phyloP scores from a whole-genome alignment of 2,888 invertebrate species.

The Lepidochitona cinerea region DNA sequence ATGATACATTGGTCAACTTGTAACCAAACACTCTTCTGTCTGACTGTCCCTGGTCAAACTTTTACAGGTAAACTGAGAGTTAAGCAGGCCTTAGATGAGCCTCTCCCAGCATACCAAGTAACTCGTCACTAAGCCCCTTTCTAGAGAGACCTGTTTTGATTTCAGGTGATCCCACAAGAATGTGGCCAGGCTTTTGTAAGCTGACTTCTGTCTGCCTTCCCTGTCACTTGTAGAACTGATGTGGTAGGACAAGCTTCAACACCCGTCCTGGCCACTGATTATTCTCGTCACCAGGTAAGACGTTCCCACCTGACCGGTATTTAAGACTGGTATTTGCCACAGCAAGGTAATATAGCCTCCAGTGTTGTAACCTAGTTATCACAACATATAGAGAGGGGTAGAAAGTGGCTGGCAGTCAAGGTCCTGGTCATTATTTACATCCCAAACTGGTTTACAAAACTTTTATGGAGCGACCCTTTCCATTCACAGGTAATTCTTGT shows the following conservation, averaged over 20 bases:
- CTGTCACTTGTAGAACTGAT: neutral
- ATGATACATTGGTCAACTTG: too few relatives aligned
- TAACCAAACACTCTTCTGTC: too few relatives aligned
- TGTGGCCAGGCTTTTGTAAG: neutral
- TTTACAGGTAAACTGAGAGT: neutral
- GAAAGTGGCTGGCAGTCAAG: too few relatives aligned
- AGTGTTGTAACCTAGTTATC: neutral
- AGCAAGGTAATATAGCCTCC: neutral
- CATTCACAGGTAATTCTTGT: too few relatives aligned
- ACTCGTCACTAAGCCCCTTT: neutral
- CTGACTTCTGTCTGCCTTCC: neutral
- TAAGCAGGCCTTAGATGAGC: too few relatives aligned
- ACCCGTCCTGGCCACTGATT: neutral
- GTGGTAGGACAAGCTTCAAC: neutral
- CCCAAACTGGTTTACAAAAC: too few relatives aligned
- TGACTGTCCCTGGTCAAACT: neutral
- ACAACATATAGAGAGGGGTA: too few relatives aligned
- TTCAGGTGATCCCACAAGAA: neutral
- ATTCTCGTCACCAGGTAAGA: neutral
- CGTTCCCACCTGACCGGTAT: neutral
- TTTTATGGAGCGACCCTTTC: too few relatives aligned
- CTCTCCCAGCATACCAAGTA: neutral
- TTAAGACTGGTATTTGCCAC: neutral
- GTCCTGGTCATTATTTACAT: too few relatives aligned
- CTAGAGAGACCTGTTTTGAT: neutral